A percentile compares a stretch with the other conserved stretches of the same genome.
phyloP scores from a whole-genome alignment of 2,113 vertebrate genomes.

The Arizona elegans region DNA sequence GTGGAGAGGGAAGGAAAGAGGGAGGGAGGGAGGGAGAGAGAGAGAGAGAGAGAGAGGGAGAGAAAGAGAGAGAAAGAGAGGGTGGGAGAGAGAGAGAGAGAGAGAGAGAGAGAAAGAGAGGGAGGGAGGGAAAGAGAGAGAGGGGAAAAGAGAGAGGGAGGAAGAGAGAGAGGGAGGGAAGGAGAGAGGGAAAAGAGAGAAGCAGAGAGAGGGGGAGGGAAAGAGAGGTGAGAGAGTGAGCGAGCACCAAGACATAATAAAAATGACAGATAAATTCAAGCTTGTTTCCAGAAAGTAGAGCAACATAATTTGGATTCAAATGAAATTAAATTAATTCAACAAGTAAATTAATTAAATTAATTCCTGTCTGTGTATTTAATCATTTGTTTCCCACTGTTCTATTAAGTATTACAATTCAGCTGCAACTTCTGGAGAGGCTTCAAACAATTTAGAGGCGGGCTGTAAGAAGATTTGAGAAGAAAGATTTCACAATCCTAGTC shows the following conservation, averaged over 20 bases:
- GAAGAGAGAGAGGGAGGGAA: not conserved
- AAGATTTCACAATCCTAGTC: not conserved
- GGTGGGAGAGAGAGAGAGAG: not conserved
- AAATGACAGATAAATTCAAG: not conserved
- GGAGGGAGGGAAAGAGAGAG: not conserved
- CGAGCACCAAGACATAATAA: not conserved
- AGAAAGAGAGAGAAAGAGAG: no score
- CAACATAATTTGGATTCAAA: not conserved
- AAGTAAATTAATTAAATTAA: not conserved
- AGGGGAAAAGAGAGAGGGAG: no score
- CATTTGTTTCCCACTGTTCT: not conserved
- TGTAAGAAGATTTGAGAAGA: not conserved
- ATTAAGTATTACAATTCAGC: not conserved
- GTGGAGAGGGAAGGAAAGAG: not conserved
- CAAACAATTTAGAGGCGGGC: not conserved
- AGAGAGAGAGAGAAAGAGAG: no score
- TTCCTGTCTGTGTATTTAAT: not conserved
- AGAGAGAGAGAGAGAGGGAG: no score
- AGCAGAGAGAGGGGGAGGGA: no score
- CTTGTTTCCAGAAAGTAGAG: not conserved
- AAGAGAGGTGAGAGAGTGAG: rapidly evolving
- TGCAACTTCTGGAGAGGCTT: not conserved
- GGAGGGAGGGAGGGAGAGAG: no score
- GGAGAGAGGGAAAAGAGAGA: no score
- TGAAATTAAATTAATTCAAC: not conserved